Evolutionary conservation across 2,797 vertebrate genomes (phyloP), one percentile per base, ranked within the genome.

Genomic region (Sebastes itinus): DNA sequence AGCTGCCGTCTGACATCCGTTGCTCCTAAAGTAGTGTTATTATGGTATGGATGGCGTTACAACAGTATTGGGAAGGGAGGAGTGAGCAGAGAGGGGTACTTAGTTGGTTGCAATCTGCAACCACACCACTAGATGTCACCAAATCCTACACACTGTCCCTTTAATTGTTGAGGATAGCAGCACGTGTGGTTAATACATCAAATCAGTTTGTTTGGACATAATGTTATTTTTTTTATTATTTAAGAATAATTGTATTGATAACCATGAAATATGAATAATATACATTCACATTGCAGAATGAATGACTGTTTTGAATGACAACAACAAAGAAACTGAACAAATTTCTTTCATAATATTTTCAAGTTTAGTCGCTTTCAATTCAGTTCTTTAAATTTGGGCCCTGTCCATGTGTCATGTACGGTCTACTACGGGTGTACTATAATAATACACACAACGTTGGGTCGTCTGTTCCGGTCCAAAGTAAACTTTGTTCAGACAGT

Each of bases 401-500:
- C 30, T 63, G 2, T 63, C 11, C 49, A 16, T 54, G 42, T 52
- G 46, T 12, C 6, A 6, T 12, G 9, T 38, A 14, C 4, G 18
- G 32, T 52, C 61, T 46, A 6, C 46, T 32, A 4, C 5, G 11
- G 18, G 5, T 35, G 16, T 27, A 56, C 33, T 62, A 7, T 56
- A 13, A 54, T 12, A 35, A 32, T 49, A 28, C 14, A 23, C 28
- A 12, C 74, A 77, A 65, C 3, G 1, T 25, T 70, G 9, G 25
- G 54, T 60, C 7, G 7, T 66, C 55, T 56, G 52, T 16, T 23
- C 25, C 13, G 32, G 23, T 76, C 73, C 69, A 80, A 66, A 86
- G 64, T 42, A 67, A 83, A 79, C 63, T 56, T 22, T 28, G 33
- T 62, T 75, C 61, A 75, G 74, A 85, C 74, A 18, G 63, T 52